A percentile compares a stretch with the other conserved stretches of the same genome.
These are phyloP conservation scores for Cyphomyrus discorhynchus DNA, from an alignment of 2,113 vertebrate species.

Conservation along the genomic window DNA sequence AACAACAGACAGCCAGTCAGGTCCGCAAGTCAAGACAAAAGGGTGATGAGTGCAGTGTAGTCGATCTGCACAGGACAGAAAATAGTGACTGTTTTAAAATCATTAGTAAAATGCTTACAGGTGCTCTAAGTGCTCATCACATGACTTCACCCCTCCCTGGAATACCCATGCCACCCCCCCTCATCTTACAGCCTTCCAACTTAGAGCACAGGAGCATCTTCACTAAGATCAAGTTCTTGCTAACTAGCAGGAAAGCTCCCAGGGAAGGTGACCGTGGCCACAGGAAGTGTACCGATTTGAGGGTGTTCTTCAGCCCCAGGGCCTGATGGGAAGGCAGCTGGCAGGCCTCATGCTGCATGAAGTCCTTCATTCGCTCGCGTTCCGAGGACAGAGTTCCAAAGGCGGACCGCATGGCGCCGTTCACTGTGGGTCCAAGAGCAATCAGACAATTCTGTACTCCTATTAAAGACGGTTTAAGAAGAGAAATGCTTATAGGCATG, in stretches of 20 bases:
- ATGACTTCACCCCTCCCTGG: neutral
- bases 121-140: neutral
- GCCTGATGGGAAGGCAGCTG: neutral
- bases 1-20: neutral
- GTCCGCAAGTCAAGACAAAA: neutral
- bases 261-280: neutral
- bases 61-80: neutral
- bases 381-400: conserved; percentile 2
- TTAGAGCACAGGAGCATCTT: neutral
- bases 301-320: neutral
- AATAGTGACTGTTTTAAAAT: neutral
- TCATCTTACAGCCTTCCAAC: neutral
- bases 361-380: neutral
- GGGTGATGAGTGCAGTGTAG: neutral
- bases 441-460: neutral
- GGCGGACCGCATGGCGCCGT: neutral
- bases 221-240: neutral
- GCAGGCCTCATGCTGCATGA: neutral
- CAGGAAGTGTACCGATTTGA: neutral
- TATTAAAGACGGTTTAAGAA: neutral
- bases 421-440: neutral
- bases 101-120: neutral
- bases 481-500: neutral
- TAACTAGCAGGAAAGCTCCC: neutral
- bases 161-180: neutral